These are phyloP conservation scores for Volucella zonaria DNA, from an alignment of 2,888 invertebrate species.

Conservation along the genomic window DNA sequence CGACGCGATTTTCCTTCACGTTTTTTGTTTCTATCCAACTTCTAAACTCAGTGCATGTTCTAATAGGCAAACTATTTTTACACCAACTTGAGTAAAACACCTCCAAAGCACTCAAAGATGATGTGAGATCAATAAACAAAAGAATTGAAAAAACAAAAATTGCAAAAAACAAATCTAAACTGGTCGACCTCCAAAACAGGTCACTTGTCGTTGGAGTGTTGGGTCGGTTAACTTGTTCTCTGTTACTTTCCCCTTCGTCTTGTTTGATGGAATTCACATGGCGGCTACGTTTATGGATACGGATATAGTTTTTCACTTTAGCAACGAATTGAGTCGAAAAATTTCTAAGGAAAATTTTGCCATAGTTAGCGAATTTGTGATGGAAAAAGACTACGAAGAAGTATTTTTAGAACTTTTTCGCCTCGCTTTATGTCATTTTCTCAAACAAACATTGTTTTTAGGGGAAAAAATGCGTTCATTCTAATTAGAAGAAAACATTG, in stretches of 20 bases:
- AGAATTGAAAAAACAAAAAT: not conserved
- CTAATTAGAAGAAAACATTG: constrained; percentile 26
- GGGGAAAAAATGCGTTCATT: constrained; percentile 29
- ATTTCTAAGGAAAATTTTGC: not conserved
- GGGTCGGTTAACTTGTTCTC: constrained; percentile 48
- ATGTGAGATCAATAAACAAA: constrained; percentile 5
- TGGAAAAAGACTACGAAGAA: constrained; percentile 12
- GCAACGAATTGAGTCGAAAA: constrained; percentile 11
- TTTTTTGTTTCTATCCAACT: not conserved
- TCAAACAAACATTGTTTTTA: constrained; percentile 6
- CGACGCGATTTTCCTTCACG: not conserved
- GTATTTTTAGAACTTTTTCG: constrained; percentile 59
- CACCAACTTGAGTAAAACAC: constrained; percentile 6
- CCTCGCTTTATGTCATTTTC: not conserved
- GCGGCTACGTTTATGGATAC: not conserved
- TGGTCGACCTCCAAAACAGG: constrained; percentile 70
- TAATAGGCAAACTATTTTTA: constrained; percentile 24
- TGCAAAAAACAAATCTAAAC: constrained; percentile 44
- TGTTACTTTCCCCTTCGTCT: constrained; percentile 1
- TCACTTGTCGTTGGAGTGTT: constrained; percentile 29
- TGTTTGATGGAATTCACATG: not conserved
- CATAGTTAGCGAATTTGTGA: constrained; percentile 2
- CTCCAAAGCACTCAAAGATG: constrained; percentile 3
- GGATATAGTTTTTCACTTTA: not conserved
- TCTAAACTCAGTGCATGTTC: not conserved